Evolutionary conservation across 2,797 vertebrate genomes (phyloP).

Genomic region (Salarias fasciatus): DNA sequence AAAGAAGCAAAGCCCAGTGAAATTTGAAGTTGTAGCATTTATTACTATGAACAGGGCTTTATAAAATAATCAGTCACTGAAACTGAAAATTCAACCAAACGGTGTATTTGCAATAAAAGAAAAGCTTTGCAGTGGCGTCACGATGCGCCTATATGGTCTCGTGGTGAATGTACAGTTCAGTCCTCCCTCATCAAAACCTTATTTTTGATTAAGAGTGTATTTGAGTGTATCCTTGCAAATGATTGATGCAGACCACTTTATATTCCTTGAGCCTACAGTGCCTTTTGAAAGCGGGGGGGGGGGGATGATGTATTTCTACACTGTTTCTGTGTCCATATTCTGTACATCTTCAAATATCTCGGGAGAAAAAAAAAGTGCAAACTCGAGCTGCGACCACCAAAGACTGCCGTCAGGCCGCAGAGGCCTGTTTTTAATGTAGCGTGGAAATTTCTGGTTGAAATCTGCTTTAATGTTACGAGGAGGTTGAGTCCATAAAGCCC

Average conservation of each 20-base stretch:
- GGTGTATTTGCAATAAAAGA: conserved; percentile 37
- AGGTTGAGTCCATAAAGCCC: not conserved
- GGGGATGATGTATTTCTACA: conserved; percentile 53
- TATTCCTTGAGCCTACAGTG: conserved; percentile 86
- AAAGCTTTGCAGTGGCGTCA: too few species aligned
- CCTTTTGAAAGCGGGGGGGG: conserved; percentile 82
- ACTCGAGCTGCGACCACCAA: conserved; percentile 82
- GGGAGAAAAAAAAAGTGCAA: conserved; percentile 2
- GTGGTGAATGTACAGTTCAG: conserved; percentile 36
- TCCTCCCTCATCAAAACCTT: conserved; percentile 26
- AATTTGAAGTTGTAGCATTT: conserved; percentile 30
- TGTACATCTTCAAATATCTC: conserved; percentile 59
- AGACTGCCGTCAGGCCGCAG: conserved; percentile 88
- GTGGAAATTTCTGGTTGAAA: not conserved
- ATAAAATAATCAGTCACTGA: conserved; percentile 11
- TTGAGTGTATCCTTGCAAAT: conserved; percentile 48
- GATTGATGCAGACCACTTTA: conserved; percentile 61
- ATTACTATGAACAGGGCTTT: not conserved
- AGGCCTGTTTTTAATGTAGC: conserved; percentile 11
- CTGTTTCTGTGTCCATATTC: conserved; percentile 42
- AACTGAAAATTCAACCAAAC: conserved; percentile 28
- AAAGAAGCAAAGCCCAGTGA: not conserved
- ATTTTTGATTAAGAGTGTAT: conserved; percentile 39
- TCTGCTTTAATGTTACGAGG: not conserved
- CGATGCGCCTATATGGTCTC: conserved; percentile 23